Base-by-base conservation (phyloP, 2,888 invertebrate genomes). In the Mesodorylaimus sp. region DNA sequence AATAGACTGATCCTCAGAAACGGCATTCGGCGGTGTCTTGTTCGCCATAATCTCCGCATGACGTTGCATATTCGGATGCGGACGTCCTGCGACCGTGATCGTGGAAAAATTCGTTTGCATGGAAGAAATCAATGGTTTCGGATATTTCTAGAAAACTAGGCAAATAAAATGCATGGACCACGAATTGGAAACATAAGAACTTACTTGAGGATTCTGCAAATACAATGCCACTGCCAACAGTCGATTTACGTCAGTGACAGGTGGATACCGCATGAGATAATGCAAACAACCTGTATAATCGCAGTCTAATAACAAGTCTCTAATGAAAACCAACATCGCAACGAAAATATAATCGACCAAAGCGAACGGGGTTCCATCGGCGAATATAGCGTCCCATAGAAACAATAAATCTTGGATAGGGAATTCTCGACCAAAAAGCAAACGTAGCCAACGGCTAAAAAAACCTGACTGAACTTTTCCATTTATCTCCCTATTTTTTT, bases 381-480 rank as follows among this genome's bases (percentile, higher is more conserved):
- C 77, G 70, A 85, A 82, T 54, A 84, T 75, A 49, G 81, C 81
- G 58, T 86, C 83, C 85, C 85, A 85, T 3, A 85, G 66, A 47
- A 77, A 75, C 1, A 85, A 73, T 45, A 84, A 68, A 60, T 84
- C 83, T 47, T 78, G 73, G 52, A 84, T 74, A 1, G 80, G 76
- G 68, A 84, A 84, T 68, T 85, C 85, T 2, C 85, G 74, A 0
- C 84, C 84, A 69, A 85, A 86, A 19, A 85, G 68, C 50, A 86
- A 68, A 3, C 84, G 75, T 28, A 85, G 70, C 85, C 85, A 85
- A 1, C 84, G 81, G 53, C 83, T 84, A 61, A 39, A 67, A 62
- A 38, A 53, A 50, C 39, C 2, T 51, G 43, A 39, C 44, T 45
- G 51, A 47, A 43, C 50, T 43, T 28, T 47, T 29, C 48, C 27